Evolutionary conservation across 2,113 vertebrate genomes (phyloP), one percentile per base, ranked within the genome.

Genomic region (Onychostruthus taczanowskii): DNA sequence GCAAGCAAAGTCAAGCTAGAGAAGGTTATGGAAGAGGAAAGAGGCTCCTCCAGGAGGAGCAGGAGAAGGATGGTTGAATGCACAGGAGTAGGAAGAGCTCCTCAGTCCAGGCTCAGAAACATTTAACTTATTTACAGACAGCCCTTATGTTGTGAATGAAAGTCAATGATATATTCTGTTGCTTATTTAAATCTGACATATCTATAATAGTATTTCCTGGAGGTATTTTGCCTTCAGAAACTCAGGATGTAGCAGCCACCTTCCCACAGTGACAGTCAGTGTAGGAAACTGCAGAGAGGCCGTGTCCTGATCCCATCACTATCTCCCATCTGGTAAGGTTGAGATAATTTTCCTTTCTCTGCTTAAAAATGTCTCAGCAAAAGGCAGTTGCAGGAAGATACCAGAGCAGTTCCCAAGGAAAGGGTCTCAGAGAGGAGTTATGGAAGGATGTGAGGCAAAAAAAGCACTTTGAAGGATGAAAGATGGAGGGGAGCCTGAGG

Each of bases 171-270:
- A 20, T 52, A 70, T 75, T 87, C 47, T 75, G 55, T 55, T 87
- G 61, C 69, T 93, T 94, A 58, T 87, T 94, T 78, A 87, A 91
- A 88, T 75, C 12, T 70, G 70, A 90, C 74, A 58, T 49, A 70
- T 55, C 61, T 70, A 20, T 59, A 90, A 59, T 26, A 83, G 53
- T 59, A 56, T 67, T 75, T 92, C 52, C 80, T 92, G 84, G 73
- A 82, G 72, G 76, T 43, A 90, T 93, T 94, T 88, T 55, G 37
- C 55, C 23, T 77, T 39, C 62, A 76, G 64, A 92, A 56, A 28
- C 47, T 84, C 24, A 8, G 89, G 80, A 74, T 87, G 61, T 81
- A 89, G 68, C 93, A 93, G 30, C 67, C 63, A 89, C 86, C 62
- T 92, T 86, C 89, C 44, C 80, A 91, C 84, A 75, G 77, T 87